Evolutionary conservation across 2,797 vertebrate species (phyloP), one percentile per base, ranked within the genome.

Genomic region (Epinephelus malabaricus): DNA sequence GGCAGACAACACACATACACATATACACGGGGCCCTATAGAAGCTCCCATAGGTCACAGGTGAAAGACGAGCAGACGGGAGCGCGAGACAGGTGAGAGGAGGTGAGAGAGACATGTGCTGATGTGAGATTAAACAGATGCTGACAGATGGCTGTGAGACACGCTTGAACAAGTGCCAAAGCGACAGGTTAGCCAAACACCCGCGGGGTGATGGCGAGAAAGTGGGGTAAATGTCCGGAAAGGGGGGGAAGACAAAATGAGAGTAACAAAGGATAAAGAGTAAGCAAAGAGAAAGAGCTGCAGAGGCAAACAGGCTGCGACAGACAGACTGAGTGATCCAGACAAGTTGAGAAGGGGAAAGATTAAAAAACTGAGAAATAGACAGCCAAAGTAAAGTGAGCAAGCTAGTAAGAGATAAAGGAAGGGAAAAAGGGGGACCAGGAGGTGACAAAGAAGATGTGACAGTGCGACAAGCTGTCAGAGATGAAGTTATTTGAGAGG

Each of bases 61-160:
- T 93, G 89, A 92, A 88, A 91, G 89, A 88, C 88, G 59, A 84
- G 79, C 86, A 88, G 86, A 85, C 61, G 81, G 84, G 65, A 67
- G 68, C 15, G 82, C 14, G 25, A 82, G 84, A 82, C 86, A 82
- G 76, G 71, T 61, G 83, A 66, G 83, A 53, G 77, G 21, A 76
- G 86, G 87, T 78, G 90, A 85, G 82, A 51, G 34, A 82, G 91
- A 85, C 82, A 30, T 69, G 88, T 78, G 89, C 85, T 69, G 85
- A 85, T 88, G 85, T 88, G 88, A 92, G 84, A 92, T 94, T 87
- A 90, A 90, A 89, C 92, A 92, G 92, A 92, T 91, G 91, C 87
- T 86, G 90, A 90, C 92, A 93, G 91, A 92, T 90, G 92, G 89
- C 72, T 27, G 68, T 6, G 76, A 81, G 90, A 83, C 84, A 79